Percentiles rank a stretch among this genome's conserved stretches.
These are phyloP conservation scores for Drosophila bocqueti DNA, from an alignment of 1,140 invertebrate species.

Conservation along the genomic window DNA sequence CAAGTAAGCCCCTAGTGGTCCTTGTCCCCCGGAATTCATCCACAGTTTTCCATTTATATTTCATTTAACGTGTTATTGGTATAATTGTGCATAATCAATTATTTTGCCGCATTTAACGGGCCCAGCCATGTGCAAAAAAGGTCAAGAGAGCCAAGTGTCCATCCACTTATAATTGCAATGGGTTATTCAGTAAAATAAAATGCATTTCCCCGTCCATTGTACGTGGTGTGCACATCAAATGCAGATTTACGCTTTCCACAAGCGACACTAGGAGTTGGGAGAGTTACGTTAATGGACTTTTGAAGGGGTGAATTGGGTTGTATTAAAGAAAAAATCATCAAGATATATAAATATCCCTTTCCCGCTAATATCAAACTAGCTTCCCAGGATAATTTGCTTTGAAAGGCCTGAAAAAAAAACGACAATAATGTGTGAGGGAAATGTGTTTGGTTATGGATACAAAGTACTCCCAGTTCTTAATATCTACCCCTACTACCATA, in stretches of 20 bases:
- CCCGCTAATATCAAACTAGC: slow-evolving; percentile 4
- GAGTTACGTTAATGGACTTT: slow-evolving; percentile 34
- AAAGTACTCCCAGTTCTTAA: slow-evolving; percentile 14
- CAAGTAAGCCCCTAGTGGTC: not conserved
- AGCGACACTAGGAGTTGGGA: not conserved
- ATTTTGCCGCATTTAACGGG: slow-evolving; percentile 79
- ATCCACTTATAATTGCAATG: slow-evolving; percentile 33
- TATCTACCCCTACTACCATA: not conserved
- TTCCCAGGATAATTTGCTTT: slow-evolving; percentile 13
- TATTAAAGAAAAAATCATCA: not conserved
- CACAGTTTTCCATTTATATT: slow-evolving; percentile 26
- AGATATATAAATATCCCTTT: no score
- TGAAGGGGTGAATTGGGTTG: slow-evolving; percentile 38
- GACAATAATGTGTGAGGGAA: slow-evolving; percentile 41
- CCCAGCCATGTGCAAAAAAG: slow-evolving; percentile 40
- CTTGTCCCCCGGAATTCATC: not conserved
- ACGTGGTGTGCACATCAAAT: slow-evolving; percentile 14
- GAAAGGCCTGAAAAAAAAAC: slow-evolving; percentile 29
- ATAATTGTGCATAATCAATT: slow-evolving; percentile 83
- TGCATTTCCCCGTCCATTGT: not conserved
- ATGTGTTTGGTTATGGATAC: slow-evolving; percentile 27
- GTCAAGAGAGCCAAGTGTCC: slow-evolving; percentile 24
- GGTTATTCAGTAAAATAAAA: slow-evolving; percentile 38
- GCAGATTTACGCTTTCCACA: slow-evolving; percentile 41
- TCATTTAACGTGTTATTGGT: slow-evolving; percentile 50